Percentiles rank a stretch among this genome's conserved stretches.
Evolutionary conservation across 1,140 invertebrate species (phyloP).

Genomic region (Lepidostoma basale): DNA sequence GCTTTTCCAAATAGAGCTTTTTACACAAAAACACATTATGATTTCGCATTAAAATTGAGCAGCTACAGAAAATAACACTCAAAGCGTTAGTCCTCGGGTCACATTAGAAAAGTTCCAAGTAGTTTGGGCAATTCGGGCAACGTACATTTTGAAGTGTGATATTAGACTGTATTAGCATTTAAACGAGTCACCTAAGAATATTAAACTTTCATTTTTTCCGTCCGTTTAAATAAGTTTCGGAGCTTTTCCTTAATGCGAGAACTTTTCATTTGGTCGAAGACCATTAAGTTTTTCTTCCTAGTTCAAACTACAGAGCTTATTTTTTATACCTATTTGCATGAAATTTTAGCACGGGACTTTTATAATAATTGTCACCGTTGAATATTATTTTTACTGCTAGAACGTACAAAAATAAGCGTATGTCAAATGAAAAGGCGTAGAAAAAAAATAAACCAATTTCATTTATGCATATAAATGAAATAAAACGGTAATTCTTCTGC

Average conservation of each 20-base stretch:
- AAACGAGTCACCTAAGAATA: slow-evolving; percentile 30
- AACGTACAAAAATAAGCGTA: too few species aligned
- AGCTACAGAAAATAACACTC: background rate
- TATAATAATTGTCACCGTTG: too few species aligned
- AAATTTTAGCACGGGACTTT: too few species aligned
- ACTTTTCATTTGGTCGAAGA: slow-evolving; percentile 22
- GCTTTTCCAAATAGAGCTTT: too few species aligned
- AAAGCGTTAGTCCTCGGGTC: slow-evolving; percentile 8
- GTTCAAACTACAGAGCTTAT: slow-evolving; percentile 22
- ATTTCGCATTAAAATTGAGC: slow-evolving; percentile 4
- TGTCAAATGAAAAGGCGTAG: too few species aligned
- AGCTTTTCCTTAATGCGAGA: slow-evolving; percentile 29
- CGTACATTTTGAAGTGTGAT: slow-evolving; percentile 26
- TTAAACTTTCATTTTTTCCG: slow-evolving; percentile 22
- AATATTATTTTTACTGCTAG: too few species aligned
- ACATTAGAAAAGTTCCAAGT: slow-evolving; percentile 9
- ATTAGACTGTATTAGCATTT: slow-evolving; percentile 31
- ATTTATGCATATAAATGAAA: too few species aligned
- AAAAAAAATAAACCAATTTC: too few species aligned
- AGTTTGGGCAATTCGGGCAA: slow-evolving; percentile 15
- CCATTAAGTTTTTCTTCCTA: slow-evolving; percentile 26
- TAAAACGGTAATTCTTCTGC: too few species aligned
- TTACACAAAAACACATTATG: slow-evolving; percentile 12
- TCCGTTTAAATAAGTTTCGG: slow-evolving; percentile 23
- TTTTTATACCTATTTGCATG: background rate